phyloP scores from a whole-genome alignment of 2,888 invertebrate species.

The Labia minor region DNA sequence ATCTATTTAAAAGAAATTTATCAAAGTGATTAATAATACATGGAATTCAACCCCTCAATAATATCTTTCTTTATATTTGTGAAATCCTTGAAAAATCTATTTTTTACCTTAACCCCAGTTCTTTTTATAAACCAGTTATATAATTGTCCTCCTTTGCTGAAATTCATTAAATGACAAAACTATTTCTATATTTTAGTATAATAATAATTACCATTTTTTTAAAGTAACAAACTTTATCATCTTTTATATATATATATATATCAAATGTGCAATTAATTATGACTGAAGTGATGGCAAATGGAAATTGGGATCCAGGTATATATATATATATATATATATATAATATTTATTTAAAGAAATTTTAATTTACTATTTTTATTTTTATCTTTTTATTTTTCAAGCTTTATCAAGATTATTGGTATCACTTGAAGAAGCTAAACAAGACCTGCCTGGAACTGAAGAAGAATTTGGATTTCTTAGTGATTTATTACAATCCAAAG shows the following conservation, averaged over 20 bases:
- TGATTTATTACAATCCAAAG: conserved; percentile 72
- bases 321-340: conserved; percentile 20
- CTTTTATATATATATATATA: no score
- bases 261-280: conserved; percentile 34
- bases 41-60: neutral
- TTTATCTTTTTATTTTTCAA: conserved; percentile 36
- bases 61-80: neutral
- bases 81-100: conserved; percentile 5
- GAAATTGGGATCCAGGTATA: conserved; percentile 51
- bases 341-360: neutral
- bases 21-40: neutral
- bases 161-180: neutral
- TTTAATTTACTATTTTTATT: no score
- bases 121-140: neutral
- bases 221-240: no score
- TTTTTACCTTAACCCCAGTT: neutral
- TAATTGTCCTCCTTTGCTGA: neutral
- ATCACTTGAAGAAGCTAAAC: conserved; percentile 70
- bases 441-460: conserved; percentile 57
- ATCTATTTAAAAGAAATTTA: neutral
- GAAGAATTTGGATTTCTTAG: conserved; percentile 79
- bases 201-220: neutral
- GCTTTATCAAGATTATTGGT: conserved; percentile 68
- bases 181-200: neutral
- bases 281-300: conserved; percentile 49